Evolutionary conservation across 2,888 invertebrate species (phyloP).

Genomic region (Hesperia comma): DNA sequence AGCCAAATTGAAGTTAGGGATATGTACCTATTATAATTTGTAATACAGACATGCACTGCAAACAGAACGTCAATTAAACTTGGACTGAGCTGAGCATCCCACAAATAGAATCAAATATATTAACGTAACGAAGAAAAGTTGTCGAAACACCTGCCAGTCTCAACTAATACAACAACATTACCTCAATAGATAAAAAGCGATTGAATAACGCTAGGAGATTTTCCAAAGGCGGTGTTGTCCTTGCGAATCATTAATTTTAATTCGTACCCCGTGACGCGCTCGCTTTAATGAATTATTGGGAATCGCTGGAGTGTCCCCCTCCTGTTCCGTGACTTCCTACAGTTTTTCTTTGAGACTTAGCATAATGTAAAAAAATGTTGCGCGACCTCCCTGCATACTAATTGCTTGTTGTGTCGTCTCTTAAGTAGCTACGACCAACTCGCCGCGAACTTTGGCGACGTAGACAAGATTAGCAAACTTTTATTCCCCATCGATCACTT

Average conservation of each 20-base stretch:
- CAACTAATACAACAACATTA: constrained; percentile 68
- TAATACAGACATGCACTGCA: constrained; percentile 26
- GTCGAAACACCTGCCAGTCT: constrained; percentile 63
- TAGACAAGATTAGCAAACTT: constrained; percentile 79
- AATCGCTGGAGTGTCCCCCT: constrained; percentile 72
- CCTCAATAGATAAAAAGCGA: constrained; percentile 76
- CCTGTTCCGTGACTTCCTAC: constrained; percentile 64
- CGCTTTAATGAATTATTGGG: constrained; percentile 83
- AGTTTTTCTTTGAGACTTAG: constrained; percentile 79
- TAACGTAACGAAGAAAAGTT: constrained; percentile 64
- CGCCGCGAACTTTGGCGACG: constrained; percentile 66
- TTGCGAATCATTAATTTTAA: constrained; percentile 84
- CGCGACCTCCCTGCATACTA: constrained; percentile 79
- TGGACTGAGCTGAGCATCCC: background rate
- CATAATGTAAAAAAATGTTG: constrained; percentile 83
- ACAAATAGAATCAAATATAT: constrained; percentile 46
- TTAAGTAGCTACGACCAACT: constrained; percentile 65
- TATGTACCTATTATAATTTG: constrained; percentile 47
- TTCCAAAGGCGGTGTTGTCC: constrained; percentile 68
- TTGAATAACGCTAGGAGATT: constrained; percentile 74
- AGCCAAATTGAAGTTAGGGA: constrained; percentile 74
- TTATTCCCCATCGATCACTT: constrained; percentile 76
- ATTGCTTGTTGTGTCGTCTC: constrained; percentile 79
- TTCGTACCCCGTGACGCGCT: constrained; percentile 79
- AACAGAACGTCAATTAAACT: constrained; percentile 31